Conservation (phyloP, 2,113 vertebrate genomes). For the Phalacrocorax aristotelis region DNA sequence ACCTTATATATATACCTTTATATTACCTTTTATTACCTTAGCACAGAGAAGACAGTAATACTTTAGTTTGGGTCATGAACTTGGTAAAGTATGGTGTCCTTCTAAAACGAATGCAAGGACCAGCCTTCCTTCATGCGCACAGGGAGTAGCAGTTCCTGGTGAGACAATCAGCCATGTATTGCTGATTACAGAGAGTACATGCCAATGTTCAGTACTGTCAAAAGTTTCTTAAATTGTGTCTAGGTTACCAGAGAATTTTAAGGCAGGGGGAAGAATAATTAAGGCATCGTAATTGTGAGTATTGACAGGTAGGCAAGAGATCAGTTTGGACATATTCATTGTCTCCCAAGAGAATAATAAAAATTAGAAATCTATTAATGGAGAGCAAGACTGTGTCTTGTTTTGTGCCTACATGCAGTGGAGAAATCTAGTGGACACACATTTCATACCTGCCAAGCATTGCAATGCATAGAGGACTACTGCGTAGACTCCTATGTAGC, state of each 20-base stretch:
- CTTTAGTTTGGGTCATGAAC: neutral
- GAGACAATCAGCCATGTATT: neutral
- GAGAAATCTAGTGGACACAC: neutral
- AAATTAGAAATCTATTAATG: neutral
- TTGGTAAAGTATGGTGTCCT: neutral
- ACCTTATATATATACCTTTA: neutral
- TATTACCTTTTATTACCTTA: neutral
- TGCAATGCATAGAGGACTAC: neutral
- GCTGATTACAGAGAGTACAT: neutral
- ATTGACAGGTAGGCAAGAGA: neutral
- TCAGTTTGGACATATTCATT: neutral
- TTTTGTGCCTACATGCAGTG: neutral
- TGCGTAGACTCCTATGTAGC: rapidly evolving
- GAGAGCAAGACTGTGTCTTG: neutral
- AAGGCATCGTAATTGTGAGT: neutral
- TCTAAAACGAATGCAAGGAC: neutral
- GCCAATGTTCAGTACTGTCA: neutral
- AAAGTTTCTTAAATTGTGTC: neutral
- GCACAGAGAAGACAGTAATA: neutral
- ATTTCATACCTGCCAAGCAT: neutral
- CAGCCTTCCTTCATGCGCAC: neutral
- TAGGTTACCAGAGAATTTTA: neutral
- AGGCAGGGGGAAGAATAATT: neutral
- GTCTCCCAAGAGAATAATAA: neutral
- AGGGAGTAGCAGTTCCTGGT: neutral